Evolutionary conservation across 2,888 invertebrate genomes (phyloP), one percentile per base, ranked within the genome.

Genomic region (Diabrotica balteata): DNA sequence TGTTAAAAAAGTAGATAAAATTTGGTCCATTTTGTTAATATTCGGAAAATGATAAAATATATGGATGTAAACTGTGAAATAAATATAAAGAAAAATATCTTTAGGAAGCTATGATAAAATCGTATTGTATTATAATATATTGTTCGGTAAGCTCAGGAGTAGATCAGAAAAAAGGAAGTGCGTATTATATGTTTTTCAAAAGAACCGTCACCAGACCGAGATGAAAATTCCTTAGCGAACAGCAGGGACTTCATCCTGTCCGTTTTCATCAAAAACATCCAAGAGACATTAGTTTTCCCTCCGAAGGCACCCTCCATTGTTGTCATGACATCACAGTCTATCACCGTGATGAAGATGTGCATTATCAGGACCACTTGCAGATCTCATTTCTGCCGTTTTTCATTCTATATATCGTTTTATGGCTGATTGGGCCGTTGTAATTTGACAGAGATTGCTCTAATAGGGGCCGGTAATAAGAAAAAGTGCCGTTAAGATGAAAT

Each of bases 181-280:
- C n/a, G 17, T 57, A 57, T 55, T 63, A 57, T 55, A 63, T 57
- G 50, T 59, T 50, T 57, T 61, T 61, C 61, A 61, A 61, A 61
- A 61, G 61, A 44, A 53, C 22, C 51, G 60, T 60, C 60, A 42
- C 60, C 7, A 50, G n/a, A 45, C 44, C 10, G 45, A 55, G 58
- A 69, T 63, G 51, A 58, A 60, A 61, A 53, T 52, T 52, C 52
- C 45, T 47, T 32, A 44, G 71, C 70, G 77, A 75, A 77, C 77
- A 76, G 75, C 77, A 72, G 76, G 77, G 79, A 78, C 66, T 71
- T 69, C 69, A 66, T 67, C 70, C 72, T 72, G 75, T 76, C 74
- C 72, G 72, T 74, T 75, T 75, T 74, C 74, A 73, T 75, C 69
- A 75, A 71, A 64, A 75, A 72, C 71, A 71, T 53, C 73, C 71